Percentiles rank a stretch among this genome's conserved stretches.
Evolutionary conservation across 2,113 vertebrate species (phyloP).

Genomic region (Ramphastos sulfuratus): DNA sequence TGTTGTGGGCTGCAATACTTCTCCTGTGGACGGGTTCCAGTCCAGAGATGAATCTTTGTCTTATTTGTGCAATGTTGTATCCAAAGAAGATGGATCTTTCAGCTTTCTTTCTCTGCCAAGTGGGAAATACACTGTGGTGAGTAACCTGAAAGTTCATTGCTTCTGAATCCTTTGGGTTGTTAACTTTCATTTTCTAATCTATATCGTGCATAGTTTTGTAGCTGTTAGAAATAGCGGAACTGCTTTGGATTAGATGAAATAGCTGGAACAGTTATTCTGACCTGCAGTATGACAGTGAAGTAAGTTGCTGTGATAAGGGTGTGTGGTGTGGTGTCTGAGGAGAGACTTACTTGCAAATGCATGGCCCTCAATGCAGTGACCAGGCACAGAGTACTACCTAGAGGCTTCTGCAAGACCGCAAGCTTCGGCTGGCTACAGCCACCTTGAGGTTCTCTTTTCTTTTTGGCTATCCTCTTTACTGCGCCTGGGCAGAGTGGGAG

Average conservation of each 20-base stretch:
- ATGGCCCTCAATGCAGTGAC: neutral
- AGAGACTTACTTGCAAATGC: neutral
- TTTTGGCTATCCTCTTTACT: neutral
- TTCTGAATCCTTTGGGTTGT: neutral
- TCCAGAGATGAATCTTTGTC: conserved; percentile 78
- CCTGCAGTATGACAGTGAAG: neutral
- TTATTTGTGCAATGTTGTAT: conserved; percentile 89
- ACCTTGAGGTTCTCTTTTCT: neutral
- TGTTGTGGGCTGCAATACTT: conserved; percentile 84
- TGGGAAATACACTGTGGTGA: conserved; percentile 92
- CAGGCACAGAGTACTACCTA: neutral
- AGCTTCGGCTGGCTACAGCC: neutral
- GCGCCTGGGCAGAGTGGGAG: neutral
- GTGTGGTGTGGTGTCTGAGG: neutral
- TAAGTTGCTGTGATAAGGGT: neutral
- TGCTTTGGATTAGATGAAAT: neutral
- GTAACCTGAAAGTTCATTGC: neutral
- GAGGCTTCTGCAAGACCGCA: neutral
- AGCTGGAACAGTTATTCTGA: neutral
- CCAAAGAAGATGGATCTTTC: conserved; percentile 91
- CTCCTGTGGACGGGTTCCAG: conserved; percentile 87
- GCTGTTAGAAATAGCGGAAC: neutral
- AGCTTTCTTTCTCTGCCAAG: conserved; percentile 90
- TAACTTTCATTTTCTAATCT: neutral
- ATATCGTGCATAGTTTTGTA: neutral